Evolutionary conservation across 2,113 vertebrate genomes (phyloP), one percentile per base, ranked within the genome.

Genomic region (Leucoraja erinaceus): DNA sequence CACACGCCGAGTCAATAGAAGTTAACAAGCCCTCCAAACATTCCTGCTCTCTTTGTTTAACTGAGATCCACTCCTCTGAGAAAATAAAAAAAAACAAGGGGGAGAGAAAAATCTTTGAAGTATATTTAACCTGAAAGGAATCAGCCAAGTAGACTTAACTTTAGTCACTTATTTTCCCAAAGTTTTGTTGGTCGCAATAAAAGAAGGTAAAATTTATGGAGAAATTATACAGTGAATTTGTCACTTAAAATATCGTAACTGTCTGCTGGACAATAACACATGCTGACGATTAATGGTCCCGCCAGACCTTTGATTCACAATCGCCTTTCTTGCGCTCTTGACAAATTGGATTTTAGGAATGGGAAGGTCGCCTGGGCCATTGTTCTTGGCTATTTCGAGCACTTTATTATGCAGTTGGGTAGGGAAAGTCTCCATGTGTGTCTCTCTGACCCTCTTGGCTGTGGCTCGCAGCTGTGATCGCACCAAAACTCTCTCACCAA

Each of bases 1-100:
- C 99, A 99, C 99, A 99, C 99, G 99, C 99, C 99, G 98, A 98
- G 98, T 99, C 98, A 99, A 99, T 99, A 99, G 98, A 98, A 99
- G 98, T 99, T 99, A 99, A 99, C 98, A 99, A 99, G 98, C 98
- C 98, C 97, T 98, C 98, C 96, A 98, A 99, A 98, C 98, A 98
- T 98, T 97, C 96, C 96, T 96, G 96, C 95, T 97, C 96, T 97
- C 96, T 99, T 99, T 99, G 98, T 99, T 97, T 96, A 97, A 96
- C 96, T 96, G 54, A 95, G 96, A 96, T 97, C 97, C 97, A 98
- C 97, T 91, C 90, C 90, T 91, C 90, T 91, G 90, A 91, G 90
- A 91, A 91, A 91, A 91, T 74, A 91, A 97, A 97, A 97, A 97
- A 96, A 96, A 96, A 96, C 95, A 96, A 97, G 95, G 96, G 93